These are phyloP conservation scores for Zygothrica quintamaculata DNA, from an alignment of 2,888 invertebrate species.

Conservation along the genomic window DNA sequence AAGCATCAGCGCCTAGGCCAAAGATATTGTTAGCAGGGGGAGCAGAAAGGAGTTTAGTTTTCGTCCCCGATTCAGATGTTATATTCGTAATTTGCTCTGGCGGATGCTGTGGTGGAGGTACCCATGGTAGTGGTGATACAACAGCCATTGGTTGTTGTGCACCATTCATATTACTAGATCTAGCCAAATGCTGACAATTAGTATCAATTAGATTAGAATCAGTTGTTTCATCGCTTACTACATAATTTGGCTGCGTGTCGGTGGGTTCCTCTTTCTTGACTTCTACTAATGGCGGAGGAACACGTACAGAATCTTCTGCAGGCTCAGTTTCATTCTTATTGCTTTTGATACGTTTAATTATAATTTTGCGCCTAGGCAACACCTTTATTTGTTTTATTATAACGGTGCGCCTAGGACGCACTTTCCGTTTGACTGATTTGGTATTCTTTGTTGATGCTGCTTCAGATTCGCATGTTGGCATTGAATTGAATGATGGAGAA, in stretches of 20 bases:
- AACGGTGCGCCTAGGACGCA: slow-evolving; percentile 24
- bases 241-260: no score
- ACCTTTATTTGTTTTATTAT: slow-evolving; percentile 36
- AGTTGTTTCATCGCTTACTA: no score
- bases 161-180: slow-evolving; percentile 3
- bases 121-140: slow-evolving; percentile 60
- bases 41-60: no score
- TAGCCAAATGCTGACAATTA: slow-evolving; percentile 27
- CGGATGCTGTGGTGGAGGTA: slow-evolving; percentile 66
- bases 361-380: slow-evolving; percentile 35
- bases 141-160: slow-evolving; percentile 42
- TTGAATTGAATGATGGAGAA: slow-evolving; percentile 13
- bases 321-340: not conserved
- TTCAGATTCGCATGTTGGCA: no score
- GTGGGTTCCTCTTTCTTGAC: no score
- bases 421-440: not conserved
- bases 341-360: not conserved
- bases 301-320: no score
- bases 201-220: slow-evolving; percentile 23
- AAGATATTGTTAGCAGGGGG: no score
- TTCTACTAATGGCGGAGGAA: no score
- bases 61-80: slow-evolving; percentile 46
- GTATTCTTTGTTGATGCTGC: not conserved
- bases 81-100: slow-evolving; percentile 47
- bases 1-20: no score